Conservation (phyloP, 2,888 invertebrate species). For the Rhingia campestris region DNA sequence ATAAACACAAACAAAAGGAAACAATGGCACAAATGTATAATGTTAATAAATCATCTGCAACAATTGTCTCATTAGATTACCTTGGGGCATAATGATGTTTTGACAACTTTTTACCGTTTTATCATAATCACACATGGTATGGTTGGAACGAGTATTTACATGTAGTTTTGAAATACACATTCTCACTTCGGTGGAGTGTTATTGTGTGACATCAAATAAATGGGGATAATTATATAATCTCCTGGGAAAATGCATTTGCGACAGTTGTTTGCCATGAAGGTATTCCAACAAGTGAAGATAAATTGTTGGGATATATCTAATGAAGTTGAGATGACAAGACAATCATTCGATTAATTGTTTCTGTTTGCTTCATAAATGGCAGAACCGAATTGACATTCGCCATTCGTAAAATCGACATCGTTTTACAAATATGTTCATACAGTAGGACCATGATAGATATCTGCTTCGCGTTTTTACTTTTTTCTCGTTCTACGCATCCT, state of each 20-base stretch:
- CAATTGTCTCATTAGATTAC: conserved; percentile 45
- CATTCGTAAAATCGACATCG: too few species aligned
- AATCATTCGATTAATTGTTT: background rate
- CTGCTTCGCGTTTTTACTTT: too few species aligned
- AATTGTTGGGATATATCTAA: background rate
- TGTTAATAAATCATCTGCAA: conserved; percentile 35
- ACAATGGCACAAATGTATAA: conserved; percentile 9
- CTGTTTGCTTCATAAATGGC: too few species aligned
- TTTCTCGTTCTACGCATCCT: too few species aligned
- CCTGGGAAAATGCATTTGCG: conserved; percentile 11
- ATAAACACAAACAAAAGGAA: background rate
- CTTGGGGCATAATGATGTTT: conserved; percentile 49
- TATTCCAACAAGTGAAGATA: background rate
- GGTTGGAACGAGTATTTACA: conserved; percentile 17
- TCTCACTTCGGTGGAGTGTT: conserved; percentile 2
- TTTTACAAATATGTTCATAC: too few species aligned
- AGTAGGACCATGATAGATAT: too few species aligned
- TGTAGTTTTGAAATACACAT: conserved; percentile 2
- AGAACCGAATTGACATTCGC: too few species aligned
- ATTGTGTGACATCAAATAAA: conserved; percentile 28
- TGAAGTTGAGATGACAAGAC: background rate
- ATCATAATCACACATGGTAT: background rate
- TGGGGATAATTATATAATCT: conserved; percentile 36
- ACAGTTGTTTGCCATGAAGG: background rate
- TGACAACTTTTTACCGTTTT: conserved; percentile 27